Base-by-base conservation (phyloP, 1,140 invertebrate genomes). In the Aphelenchoides besseyi region DNA sequence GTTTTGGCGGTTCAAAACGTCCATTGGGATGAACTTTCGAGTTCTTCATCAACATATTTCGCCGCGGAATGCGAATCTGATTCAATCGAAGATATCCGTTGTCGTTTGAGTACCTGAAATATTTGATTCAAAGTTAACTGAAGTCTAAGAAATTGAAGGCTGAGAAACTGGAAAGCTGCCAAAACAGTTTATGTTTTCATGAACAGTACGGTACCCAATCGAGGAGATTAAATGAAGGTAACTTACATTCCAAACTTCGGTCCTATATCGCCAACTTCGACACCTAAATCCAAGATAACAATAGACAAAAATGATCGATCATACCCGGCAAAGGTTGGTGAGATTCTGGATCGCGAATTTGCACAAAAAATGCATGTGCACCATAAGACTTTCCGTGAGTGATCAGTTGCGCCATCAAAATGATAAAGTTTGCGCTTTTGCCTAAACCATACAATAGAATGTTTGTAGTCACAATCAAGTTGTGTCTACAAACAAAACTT, bases 11-110 rank as follows among this genome's bases (percentile, higher is more conserved):
- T 0, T 93, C 88, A 85, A 92, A 96, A 16, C 91, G 92, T 28
- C 94, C 94, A 87, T 95, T 92, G 88, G 91, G 84, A 30, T 88
- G 16, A 41, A 78, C 66, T 54, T 74, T 88, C 55, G 90, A 89
- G 86, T 95, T 92, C 87, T 92, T 94, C 93, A 95, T 95, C 2
- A 96, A 83, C 92, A 97, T 92, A 74, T 94, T 87, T 30, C 89
- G 89, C 36, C 92, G 86, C 0, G 93, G 93, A 85, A 96, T 92
- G 77, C 92, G 88, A 2, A 93, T 90, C 77, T 92, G 88, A 28
- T 92, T 88, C 62, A 95, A 91, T 3, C 91, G 68, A 1, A 80
- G 62, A 41, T 73, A 80, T 28, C 79, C 79, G 37, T 81, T 77
- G 52, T 80, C 78, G 55, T 62, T 78, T 26, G 63, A 70, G 30